Base-by-base conservation (phyloP, 2,797 vertebrate species). In the Rhinichthys osculus region DNA sequence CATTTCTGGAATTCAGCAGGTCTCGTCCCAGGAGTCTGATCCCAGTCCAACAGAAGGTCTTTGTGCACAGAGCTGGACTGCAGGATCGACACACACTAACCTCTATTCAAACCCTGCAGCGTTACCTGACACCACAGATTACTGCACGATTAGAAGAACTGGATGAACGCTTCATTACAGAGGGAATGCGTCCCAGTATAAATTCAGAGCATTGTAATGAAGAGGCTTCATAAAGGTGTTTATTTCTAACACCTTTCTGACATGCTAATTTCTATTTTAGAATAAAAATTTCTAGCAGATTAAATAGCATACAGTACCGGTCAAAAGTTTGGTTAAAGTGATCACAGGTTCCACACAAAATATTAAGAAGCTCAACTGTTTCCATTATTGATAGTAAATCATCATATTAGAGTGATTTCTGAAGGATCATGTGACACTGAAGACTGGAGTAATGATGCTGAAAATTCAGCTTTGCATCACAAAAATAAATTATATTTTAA, bases 1-100 rank as follows among this genome's bases (percentile, higher is more conserved):
- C 62, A 87, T 89, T 92, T 77, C 69, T 67, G 85, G 81, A 17
- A 70, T 57, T 52, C 47, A n/a, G 79, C 91, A 90, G 91, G 91
- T 89, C 62, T 66, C 6, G 62, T 16, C 92, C 87, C 91, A 59
- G 52, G 52, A 84, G 80, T 67, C 62, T 76, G 89, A 89, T 90
- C 88, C 38, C 78, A 79, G 52, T 90, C 89, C 90, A 88, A 96
- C 93, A 95, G 93, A 92, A 91, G 54, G 86, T 92, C 94, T 94
- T 95, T 96, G 95, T 95, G 89, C 85, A 82, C 54, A 7, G 73
- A 44, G 78, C 89, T 72, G 21, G 30, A 33, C 64, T 66, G 64
- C 64, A 84, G 89, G 90, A 90, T 86, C 86, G 89, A 11, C 38
- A 73, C 81, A 71, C 69, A 78, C 78, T 11, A 70, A 40, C 27